Base-by-base conservation (phyloP, 2,797 vertebrate species). In the Glossophaga mutica region DNA sequence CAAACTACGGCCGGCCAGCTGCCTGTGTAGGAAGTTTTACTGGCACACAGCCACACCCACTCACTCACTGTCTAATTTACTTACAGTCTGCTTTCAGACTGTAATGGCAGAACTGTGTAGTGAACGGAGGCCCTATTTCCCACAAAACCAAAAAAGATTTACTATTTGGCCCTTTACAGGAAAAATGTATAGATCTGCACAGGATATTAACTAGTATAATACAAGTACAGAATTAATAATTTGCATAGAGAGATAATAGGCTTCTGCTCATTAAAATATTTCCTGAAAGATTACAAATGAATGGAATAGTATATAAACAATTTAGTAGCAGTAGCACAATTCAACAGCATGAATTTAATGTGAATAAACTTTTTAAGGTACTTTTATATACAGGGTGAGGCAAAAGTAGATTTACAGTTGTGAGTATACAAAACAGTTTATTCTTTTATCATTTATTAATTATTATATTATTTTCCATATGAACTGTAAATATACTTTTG, bases 211-310 rank as follows among this genome's bases (percentile, higher is more conserved):
- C 34, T 77, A 94, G 8, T 76, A 57, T 24, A 57, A 87, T n/a
- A 93, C 26, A 93, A 89, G 95, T 55, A 92, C 62, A 52, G 88
- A 90, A 83, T 77, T 76, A 93, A 50, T 50, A 59, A 48, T 71
- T 77, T 50, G 15, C 26, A 92, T 10, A 52, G 3, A 92, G 29
- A 81, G 21, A 85, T 34, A 16, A 32, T 7, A 92, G 62, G 24
- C 39, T 88, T 95, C 68, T 92, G 24, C n/a, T 88, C 21, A 85
- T 52, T 79, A 86, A 93, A 87, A 88, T 90, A 90, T 8, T n/a
- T 83, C 46, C 67, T 73, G 2, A 78, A 92, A 89, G 37, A 44
- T 3, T 48, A 65, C 16, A 87, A 86, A 34, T 62, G 34, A 90
- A 81, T 21, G 67, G 22, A 78, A 78, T 39, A 37, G 50, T 55